Base-by-base conservation (phyloP, 2,113 vertebrate genomes). In the Ophiodon elongatus region DNA sequence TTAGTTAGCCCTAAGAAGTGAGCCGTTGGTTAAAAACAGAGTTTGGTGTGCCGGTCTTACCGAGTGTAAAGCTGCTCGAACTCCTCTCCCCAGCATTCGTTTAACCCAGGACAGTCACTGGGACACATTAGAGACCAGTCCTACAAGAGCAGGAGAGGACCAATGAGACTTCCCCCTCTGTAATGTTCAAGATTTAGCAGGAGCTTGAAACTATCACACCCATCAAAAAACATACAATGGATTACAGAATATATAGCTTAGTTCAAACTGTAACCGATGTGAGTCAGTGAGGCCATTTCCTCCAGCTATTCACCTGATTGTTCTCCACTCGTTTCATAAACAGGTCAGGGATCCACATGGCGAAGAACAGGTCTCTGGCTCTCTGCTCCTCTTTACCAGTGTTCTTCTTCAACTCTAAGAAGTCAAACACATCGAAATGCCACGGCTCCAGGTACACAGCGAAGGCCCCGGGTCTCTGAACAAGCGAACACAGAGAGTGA, bases 51-150 rank as follows among this genome's bases (percentile, higher is more conserved):
- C 23, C 29, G 31, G 23, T 68, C 71, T 83, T 92, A 99, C 98
- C 94, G 96, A 74, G 96, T 97, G 82, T 99, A 99, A 0, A 99
- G 96, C 27, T 97, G 95, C 94, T 99, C 98, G 94, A 99, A 99
- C 65, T 98, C 96, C 76, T 99, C 97, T 86, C 98, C 98, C 98
- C 98, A 99, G 1, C 97, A 97, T 1, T 99, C 97, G 29, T 98
- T 96, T 8, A 99, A 92, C 23, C 97, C 98, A 1, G 98, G 98
- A 90, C 97, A 99, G 31, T 99, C 97, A 79, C 94, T 96, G 2
- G 98, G 98, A 86, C 98, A 99, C 98, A 99, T 97, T 65, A 99
- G 92, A 75, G 98, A 99, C 98, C 98, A 99, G 37, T 99, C 97
- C 98, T 99, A 82, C 37, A 66, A 76, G 50, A 33, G 68, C 4